Evolutionary conservation across 1,140 invertebrate genomes (phyloP), one percentile per base, ranked within the genome.

Genomic region (Aphidius ervi): DNA sequence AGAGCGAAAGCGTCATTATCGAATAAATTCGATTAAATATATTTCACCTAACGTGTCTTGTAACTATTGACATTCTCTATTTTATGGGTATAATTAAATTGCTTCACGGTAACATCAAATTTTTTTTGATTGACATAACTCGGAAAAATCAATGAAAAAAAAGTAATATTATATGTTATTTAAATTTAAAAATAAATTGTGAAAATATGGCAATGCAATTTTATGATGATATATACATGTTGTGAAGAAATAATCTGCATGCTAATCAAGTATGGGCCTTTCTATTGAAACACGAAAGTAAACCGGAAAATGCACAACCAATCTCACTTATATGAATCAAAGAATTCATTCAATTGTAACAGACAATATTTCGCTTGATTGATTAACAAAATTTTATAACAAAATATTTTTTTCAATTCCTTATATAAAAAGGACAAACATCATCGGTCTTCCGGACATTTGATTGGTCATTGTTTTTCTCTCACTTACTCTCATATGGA

Each of bases 1-100:
- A 58, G 48, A 64, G 56, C 59, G 63, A 64, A 64, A 64, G 63
- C 55, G 20, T 46, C 50, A 55, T 58, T 54, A 64, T 61, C 48
- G 16, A 16, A 16, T 16, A 16, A 58, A 61, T 31, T 50, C 58
- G 46, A 63, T 53, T 59, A 53, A 46, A 46, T 56, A 46, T 56
- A 46, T 56, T 31, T 31, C 23, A 31, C 2, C 4, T 31, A 31
- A 31, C 4, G 23, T 31, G 4, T 31, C 23, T 31, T 31, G 4
- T 31, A 31, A 31, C 23, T 31, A 4, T 31, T 31, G 23, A 31
- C 23, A 31, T 31, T 31, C 4, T 31, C 2, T 31, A 31, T 31
- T 31, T 31, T 31, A 31, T 16, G 16, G 16, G 1, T 16, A 16
- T 31, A 31, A 31, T 31, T 31, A 3, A 31, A 31, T 31, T 31